Evolutionary conservation across 2,888 invertebrate genomes (phyloP), one percentile per base, ranked within the genome.

Genomic region (Hemicrepidius hirtus): DNA sequence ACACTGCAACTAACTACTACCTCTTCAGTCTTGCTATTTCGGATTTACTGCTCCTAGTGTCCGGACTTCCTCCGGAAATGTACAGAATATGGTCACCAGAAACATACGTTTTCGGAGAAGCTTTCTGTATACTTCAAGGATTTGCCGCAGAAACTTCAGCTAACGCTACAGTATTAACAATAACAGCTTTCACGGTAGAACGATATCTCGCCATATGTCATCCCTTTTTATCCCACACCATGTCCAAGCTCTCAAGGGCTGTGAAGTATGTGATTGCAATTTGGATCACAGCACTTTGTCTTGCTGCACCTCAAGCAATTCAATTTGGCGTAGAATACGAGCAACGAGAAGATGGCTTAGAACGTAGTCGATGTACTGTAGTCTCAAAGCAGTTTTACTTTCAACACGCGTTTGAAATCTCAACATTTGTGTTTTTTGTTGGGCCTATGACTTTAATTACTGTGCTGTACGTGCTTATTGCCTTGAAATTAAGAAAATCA

Each of bases 371-470:
- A 83, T 90, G 90, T 76, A 82, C 88, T 7, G 88, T 90, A 75
- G 88, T 90, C 75, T 88, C 88, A 10, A 82, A 85, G 67, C 85
- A 88, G 0, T 87, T 90, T 46, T 71, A 71, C 20, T 86, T 92
- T 59, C 90, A 91, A 71, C 92, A 94, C 86, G 92, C 93, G 75
- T 95, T 95, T 82, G 93, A 94, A 82, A 90, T 95, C 80, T 95
- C 96, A 12, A 92, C 93, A 79, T 91, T 93, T 82, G 87, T 96
- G 80, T 95, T 96, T 86, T 97, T 97, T 84, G 91, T 95, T 41
- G 91, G 93, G 49, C 97, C 96, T 1, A 95, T 97, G 95, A 93
- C 94, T 35, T 88, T 96, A 73, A 95, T 97, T 83, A 92, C 92
- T 35, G 93, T 95, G 75, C 87, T 97, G 74, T 97, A 97, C 82